Conservation (phyloP, 2,113 vertebrate species). For the Zeus faber region DNA sequence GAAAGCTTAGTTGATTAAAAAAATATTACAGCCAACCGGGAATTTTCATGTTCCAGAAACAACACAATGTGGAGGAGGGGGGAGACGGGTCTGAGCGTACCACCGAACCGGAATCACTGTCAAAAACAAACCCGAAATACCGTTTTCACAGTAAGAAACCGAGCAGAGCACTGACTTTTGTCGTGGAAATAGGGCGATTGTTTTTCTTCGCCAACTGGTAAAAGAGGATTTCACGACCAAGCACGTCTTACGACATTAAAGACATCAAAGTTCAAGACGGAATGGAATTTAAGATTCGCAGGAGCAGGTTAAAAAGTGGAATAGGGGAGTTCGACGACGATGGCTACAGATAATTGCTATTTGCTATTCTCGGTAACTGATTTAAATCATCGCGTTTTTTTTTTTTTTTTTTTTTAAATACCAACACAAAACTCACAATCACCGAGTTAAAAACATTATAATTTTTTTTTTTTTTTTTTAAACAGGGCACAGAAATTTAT, state of each 20-base stretch:
- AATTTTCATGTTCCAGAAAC: neutral
- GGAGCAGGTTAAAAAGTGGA: neutral
- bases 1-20: neutral
- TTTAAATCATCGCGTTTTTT: too few relatives aligned
- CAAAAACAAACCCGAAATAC: neutral
- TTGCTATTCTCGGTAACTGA: too few relatives aligned
- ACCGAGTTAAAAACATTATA: neutral
- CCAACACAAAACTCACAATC: neutral
- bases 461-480: too few relatives aligned
- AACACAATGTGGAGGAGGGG: neutral
- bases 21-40: neutral
- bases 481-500: too few relatives aligned
- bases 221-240: neutral
- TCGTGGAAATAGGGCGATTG: neutral
- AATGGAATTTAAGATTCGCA: neutral
- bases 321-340: neutral
- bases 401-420: too few relatives aligned
- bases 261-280: neutral
- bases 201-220: neutral
- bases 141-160: neutral
- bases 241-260: neutral
- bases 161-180: neutral
- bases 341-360: neutral
- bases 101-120: neutral
- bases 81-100: neutral